Evolutionary conservation across 2,888 invertebrate species (phyloP).

Genomic region (Athalia rosae): DNA sequence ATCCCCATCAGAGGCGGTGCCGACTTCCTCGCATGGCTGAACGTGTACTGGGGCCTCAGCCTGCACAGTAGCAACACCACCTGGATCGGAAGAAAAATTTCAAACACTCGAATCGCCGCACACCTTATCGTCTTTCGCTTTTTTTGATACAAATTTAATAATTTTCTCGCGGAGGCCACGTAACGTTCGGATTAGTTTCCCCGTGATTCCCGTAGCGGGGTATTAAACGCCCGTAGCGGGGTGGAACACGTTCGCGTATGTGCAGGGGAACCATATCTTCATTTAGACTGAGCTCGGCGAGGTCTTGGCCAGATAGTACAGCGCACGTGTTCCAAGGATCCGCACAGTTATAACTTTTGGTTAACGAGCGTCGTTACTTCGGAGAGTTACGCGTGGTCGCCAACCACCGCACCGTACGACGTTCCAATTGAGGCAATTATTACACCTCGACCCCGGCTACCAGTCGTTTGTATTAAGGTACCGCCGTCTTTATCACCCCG

Average conservation of each 20-base stretch:
- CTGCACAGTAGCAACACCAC: conserved; percentile 95
- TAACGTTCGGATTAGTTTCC: conserved; percentile 19
- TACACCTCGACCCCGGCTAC: conserved; percentile 33
- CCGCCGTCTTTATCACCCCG: conserved; percentile 31
- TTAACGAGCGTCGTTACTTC: conserved; percentile 43
- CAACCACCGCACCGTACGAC: conserved; percentile 7
- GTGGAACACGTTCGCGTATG: conserved; percentile 50
- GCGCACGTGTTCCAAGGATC: conserved; percentile 48
- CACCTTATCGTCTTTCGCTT: neutral
- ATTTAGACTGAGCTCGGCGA: conserved; percentile 54
- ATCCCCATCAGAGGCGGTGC: conserved; percentile 92
- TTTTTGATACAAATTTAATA: conserved; percentile 7
- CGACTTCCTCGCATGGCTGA: conserved; percentile 91
- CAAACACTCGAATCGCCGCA: neutral
- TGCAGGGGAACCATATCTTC: conserved; percentile 56
- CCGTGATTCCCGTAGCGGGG: conserved; percentile 13
- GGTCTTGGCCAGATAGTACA: conserved; percentile 51
- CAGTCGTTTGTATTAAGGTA: conserved; percentile 34
- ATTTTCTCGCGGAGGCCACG: conserved; percentile 1
- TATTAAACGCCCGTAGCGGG: conserved; percentile 30
- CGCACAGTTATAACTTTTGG: conserved; percentile 37
- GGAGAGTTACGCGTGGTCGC: conserved; percentile 26
- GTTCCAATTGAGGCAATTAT: conserved; percentile 42
- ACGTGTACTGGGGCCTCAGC: conserved; percentile 94
- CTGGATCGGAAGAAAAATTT: conserved; percentile 74